Percentiles rank a stretch among this genome's conserved stretches.
Evolutionary conservation across 2,888 invertebrate genomes (phyloP).

Genomic region (Trichacis sp.): DNA sequence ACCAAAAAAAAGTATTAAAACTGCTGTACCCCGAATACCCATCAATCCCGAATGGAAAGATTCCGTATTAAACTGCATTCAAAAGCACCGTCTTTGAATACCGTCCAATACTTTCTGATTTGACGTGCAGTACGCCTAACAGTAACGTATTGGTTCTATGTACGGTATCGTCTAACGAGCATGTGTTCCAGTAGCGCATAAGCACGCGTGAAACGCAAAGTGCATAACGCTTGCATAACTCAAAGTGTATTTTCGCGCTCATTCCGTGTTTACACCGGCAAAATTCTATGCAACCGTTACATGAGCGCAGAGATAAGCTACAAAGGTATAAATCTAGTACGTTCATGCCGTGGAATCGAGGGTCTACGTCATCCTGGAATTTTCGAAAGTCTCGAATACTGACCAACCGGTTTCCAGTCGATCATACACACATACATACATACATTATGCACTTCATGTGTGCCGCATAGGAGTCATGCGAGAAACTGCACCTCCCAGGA

Average conservation of each 20-base stretch:
- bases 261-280: not conserved
- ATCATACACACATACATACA: not conserved
- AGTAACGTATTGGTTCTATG: not conserved
- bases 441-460: not conserved
- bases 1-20: no score
- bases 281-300: not conserved
- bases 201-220: not conserved
- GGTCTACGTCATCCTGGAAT: not conserved
- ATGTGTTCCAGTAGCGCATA: not conserved
- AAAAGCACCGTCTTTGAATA: no score
- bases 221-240: not conserved
- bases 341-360: not conserved
- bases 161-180: not conserved
- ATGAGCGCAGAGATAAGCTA: not conserved
- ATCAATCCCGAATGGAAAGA: no score
- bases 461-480: not conserved
- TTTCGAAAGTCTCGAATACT: not conserved
- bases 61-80: no score
- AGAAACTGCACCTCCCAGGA: not conserved
- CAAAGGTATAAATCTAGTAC: not conserved
- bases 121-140: no score
- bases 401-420: not conserved
- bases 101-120: no score
- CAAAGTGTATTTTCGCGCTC: no score
- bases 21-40: no score